A percentile compares a stretch with the other conserved stretches of the same genome.
These are phyloP conservation scores for Prionace glauca DNA, from an alignment of 2,797 vertebrate genomes.

Conservation along the genomic window DNA sequence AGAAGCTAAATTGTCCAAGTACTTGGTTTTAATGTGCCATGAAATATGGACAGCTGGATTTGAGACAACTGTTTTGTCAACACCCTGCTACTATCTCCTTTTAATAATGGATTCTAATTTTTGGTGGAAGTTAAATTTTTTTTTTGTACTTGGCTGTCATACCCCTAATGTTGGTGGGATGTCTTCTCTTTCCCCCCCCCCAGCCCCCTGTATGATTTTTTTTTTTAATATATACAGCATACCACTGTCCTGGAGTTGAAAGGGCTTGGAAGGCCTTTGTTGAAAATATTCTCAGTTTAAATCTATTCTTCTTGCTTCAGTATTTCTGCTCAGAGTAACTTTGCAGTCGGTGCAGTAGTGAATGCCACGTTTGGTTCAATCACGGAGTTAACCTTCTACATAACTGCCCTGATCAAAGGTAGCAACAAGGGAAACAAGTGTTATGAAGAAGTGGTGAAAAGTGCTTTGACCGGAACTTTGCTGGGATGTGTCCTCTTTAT, in stretches of 20 bases:
- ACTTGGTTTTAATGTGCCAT: too few relatives aligned
- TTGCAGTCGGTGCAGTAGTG: slow-evolving; percentile 77
- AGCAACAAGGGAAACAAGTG: slow-evolving; percentile 63
- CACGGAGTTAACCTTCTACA: slow-evolving; percentile 82
- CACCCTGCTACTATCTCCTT: neutral
- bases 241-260: neutral
- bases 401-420: slow-evolving; percentile 75
- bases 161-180: neutral
- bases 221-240: neutral
- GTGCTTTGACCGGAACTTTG: slow-evolving; percentile 72
- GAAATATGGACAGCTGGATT: too few relatives aligned
- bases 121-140: neutral
- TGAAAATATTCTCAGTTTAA: neutral
- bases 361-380: slow-evolving; percentile 82
- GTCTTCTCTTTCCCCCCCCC: too few relatives aligned
- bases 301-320: slow-evolving; percentile 49
- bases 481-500: slow-evolving; percentile 80
- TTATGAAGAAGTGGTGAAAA: slow-evolving; percentile 78
- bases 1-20: too few relatives aligned
- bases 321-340: slow-evolving; percentile 80
- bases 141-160: neutral
- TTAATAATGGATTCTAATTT: neutral
- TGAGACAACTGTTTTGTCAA: neutral
- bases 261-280: neutral
- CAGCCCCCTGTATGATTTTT: too few relatives aligned